A percentile compares a stretch with the other conserved stretches of the same genome.
Conservation (phyloP, 2,797 vertebrate species). For the Sebastes cheni region DNA sequence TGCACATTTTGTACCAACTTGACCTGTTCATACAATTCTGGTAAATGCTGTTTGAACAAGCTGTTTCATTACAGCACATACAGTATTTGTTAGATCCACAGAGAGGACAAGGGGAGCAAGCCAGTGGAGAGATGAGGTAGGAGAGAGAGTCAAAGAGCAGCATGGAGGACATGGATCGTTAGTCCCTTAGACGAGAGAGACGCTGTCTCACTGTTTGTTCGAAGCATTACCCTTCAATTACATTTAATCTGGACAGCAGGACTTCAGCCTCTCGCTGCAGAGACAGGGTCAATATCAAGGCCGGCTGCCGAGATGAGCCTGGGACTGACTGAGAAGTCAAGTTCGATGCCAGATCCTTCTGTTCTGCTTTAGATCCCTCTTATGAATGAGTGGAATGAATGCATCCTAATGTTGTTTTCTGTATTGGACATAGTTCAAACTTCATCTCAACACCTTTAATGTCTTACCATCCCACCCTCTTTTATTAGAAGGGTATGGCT, state of each 20-base stretch:
- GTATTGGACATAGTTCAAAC: neutral
- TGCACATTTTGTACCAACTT: neutral
- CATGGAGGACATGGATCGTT: constrained; percentile 54
- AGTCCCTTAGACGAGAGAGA: constrained; percentile 58
- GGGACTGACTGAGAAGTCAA: constrained; percentile 12
- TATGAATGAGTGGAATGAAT: neutral
- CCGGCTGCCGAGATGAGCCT: constrained; percentile 1
- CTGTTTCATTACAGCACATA: constrained; percentile 13
- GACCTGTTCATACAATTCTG: neutral
- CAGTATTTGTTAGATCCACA: constrained; percentile 37
- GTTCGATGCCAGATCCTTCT: neutral
- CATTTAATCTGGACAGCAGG: constrained; percentile 53
- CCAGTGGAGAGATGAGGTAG: constrained; percentile 2
- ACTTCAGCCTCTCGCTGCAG: constrained; percentile 25
- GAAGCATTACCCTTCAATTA: constrained; percentile 76
- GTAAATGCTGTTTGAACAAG: constrained; percentile 37
- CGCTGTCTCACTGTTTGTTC: constrained; percentile 62
- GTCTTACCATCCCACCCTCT: no score
- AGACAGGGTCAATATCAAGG: constrained; percentile 43
- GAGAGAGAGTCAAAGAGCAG: constrained; percentile 27
- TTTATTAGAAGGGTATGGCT: no score
- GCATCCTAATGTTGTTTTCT: neutral
- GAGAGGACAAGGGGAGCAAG: constrained; percentile 14
- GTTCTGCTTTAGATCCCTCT: neutral
- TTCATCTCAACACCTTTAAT: neutral